phyloP scores from a whole-genome alignment of 2,888 invertebrate genomes.

The Lissocephala sabroskyi region DNA sequence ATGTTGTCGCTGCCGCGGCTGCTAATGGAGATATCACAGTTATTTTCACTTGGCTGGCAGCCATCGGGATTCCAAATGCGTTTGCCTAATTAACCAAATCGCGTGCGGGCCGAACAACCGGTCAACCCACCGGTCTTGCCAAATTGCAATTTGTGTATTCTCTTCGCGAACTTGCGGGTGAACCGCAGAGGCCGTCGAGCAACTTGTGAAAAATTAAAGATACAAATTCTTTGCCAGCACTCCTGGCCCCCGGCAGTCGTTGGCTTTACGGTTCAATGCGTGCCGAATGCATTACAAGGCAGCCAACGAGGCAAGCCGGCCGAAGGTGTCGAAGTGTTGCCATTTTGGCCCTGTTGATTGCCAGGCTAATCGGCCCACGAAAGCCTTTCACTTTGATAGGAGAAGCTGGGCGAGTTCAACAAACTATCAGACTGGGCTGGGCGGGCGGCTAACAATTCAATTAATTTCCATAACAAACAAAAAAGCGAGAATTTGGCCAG shows the following conservation, averaged over 20 bases:
- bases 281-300: conserved; percentile 17
- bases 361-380: neutral
- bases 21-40: conserved; percentile 23
- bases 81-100: conserved; percentile 56
- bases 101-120: conserved; percentile 6
- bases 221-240: neutral
- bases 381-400: neutral
- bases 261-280: conserved; percentile 20
- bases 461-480: conserved; percentile 47
- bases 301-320: neutral
- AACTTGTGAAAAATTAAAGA: conserved; percentile 10
- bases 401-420: conserved; percentile 32
- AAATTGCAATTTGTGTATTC: conserved; percentile 59
- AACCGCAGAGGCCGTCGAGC: conserved; percentile 1
- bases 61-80: conserved; percentile 19
- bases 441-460: conserved; percentile 1
- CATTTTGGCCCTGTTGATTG: neutral
- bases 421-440: conserved; percentile 31
- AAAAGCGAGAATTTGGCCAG: conserved; percentile 1
- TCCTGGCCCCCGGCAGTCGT: conserved; percentile 10
- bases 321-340: conserved; percentile 1
- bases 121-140: conserved; percentile 20
- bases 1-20: conserved; percentile 29
- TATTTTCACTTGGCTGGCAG: conserved; percentile 9
- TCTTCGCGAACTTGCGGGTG: conserved; percentile 18